Evolutionary conservation across 2,797 vertebrate genomes (phyloP).

Genomic region (Chrysocyon brachyurus): DNA sequence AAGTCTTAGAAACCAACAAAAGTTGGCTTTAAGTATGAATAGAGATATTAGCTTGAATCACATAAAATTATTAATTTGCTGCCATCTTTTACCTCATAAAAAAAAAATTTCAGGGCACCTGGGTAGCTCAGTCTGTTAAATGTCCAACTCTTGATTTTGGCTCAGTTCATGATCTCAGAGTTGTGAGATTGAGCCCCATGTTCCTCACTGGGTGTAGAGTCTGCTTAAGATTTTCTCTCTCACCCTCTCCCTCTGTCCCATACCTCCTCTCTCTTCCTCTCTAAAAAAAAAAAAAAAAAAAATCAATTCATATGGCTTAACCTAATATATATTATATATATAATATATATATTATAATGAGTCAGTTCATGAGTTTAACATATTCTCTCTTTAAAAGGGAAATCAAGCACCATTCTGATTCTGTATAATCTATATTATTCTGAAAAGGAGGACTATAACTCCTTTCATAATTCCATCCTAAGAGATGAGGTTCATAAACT

Average conservation of each 20-base stretch:
- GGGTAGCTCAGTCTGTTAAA: neutral
- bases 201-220: neutral
- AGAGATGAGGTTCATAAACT: neutral
- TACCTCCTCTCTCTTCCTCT: neutral
- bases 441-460: neutral
- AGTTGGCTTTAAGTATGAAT: neutral
- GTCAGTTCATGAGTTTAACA: neutral
- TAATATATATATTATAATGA: neutral
- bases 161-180: neutral
- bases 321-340: neutral
- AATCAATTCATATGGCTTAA: neutral
- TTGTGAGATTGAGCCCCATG: neutral
- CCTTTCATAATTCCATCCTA: neutral
- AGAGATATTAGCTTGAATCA: neutral
- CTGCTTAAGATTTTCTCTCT: neutral
- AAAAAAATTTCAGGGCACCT: neutral
- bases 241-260: neutral
- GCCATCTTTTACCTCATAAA: neutral
- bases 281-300: neutral
- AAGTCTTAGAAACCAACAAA: neutral
- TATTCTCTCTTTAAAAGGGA: neutral
- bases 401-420: slow-evolving; percentile 32
- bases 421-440: neutral
- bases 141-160: neutral
- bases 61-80: neutral